A percentile compares a stretch with the other conserved stretches of the same genome.
phyloP scores from a whole-genome alignment of 2,888 invertebrate genomes.

The Cylindroiulus punctatus region DNA sequence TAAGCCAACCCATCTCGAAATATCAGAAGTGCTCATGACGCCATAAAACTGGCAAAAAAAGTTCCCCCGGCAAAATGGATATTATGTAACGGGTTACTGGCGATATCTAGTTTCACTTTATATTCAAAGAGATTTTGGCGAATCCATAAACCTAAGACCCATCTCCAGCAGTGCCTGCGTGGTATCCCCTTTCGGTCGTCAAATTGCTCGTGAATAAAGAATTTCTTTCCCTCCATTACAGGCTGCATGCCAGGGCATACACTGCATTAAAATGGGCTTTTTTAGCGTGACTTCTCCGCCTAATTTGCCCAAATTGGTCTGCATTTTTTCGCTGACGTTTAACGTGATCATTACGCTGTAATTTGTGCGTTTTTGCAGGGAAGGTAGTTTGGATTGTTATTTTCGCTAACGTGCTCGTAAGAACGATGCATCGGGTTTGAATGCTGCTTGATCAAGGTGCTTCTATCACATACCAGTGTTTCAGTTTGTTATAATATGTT shows the following conservation, averaged over 20 bases:
- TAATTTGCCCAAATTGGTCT: neutral
- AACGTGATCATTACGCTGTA: neutral
- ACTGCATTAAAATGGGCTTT: conserved; percentile 5
- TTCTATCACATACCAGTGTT: too few relatives aligned
- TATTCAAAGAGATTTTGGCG: conserved; percentile 6
- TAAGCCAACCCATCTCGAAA: neutral
- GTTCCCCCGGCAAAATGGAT: neutral
- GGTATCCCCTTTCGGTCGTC: neutral
- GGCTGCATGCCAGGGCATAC: neutral
- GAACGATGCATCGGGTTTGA: neutral
- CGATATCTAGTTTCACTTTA: conserved; percentile 45
- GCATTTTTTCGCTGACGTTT: neutral
- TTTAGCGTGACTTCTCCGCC: conserved; percentile 6
- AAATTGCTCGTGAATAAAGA: conserved; percentile 23
- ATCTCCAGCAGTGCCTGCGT: neutral
- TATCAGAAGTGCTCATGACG: neutral
- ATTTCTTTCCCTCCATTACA: neutral
- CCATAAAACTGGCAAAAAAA: neutral
- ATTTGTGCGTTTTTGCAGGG: neutral
- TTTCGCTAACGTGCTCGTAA: neutral
- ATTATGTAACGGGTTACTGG: neutral
- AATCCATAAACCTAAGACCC: neutral
- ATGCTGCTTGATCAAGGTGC: too few relatives aligned
- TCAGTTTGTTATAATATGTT: too few relatives aligned
- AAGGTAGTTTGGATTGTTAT: neutral